Conservation (phyloP, 2,113 vertebrate species). For the Rhinoptilus africanus region DNA sequence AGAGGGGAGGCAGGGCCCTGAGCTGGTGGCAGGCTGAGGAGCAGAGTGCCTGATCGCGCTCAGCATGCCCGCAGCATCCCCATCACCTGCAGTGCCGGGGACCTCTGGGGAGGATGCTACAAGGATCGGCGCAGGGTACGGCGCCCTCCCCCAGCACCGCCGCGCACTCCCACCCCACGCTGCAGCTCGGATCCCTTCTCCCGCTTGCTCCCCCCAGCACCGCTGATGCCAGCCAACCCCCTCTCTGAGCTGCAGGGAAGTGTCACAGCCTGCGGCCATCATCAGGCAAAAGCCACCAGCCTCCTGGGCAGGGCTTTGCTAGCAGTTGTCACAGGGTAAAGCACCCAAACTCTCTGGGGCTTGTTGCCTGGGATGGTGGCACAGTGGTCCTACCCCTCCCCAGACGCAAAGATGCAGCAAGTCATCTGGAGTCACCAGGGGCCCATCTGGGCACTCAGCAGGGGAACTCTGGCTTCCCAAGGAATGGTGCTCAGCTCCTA, state of each 20-base stretch:
- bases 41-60: not conserved
- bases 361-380: not conserved
- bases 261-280: not conserved
- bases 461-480: not conserved
- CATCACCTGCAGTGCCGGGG: not conserved
- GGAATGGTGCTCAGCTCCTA: not conserved
- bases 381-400: not conserved
- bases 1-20: not conserved
- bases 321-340: not conserved
- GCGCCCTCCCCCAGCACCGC: not conserved
- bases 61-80: not conserved
- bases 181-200: not conserved
- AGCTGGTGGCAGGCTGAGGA: fast-evolving
- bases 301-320: not conserved
- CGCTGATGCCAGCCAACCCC: not conserved
- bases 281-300: not conserved
- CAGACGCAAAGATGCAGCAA: not conserved
- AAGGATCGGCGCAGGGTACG: not conserved
- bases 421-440: not conserved
- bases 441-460: not conserved
- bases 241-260: not conserved
- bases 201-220: not conserved
- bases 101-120: not conserved
- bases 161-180: fast-evolving
- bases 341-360: not conserved